Percentiles rank a stretch among this genome's conserved stretches.
These are phyloP conservation scores for Pseudorhombus dupliciocellatus DNA, from an alignment of 2,113 vertebrate species.

Conservation along the genomic window DNA sequence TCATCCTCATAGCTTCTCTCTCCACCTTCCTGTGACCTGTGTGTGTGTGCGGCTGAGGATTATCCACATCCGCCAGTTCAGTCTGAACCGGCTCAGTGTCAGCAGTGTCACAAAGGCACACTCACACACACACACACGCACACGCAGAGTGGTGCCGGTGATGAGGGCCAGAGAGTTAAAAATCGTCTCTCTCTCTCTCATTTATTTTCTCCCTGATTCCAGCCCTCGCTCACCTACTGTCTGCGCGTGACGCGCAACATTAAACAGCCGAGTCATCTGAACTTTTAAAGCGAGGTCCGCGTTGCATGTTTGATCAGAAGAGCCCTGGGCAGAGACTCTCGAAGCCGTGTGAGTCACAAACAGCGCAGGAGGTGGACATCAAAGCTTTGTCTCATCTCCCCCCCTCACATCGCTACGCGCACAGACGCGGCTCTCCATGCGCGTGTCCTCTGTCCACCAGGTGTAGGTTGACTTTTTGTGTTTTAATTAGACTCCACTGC, in stretches of 20 bases:
- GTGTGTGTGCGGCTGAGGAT: conserved; percentile 23
- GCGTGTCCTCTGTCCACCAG: conserved; percentile 35
- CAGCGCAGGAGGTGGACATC: conserved; percentile 45
- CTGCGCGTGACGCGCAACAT: conserved; percentile 15
- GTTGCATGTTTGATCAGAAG: conserved; percentile 53
- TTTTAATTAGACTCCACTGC: conserved; percentile 67
- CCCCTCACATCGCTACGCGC: conserved; percentile 6
- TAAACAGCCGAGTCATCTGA: conserved; percentile 22
- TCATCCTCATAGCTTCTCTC: conserved; percentile 10
- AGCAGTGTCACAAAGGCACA: conserved; percentile 40
- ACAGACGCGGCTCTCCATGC: conserved; percentile 7
- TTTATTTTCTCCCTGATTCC: conserved; percentile 11
- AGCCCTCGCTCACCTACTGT: conserved; percentile 8
- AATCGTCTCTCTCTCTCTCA: conserved; percentile 37
- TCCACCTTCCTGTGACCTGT: conserved; percentile 41
- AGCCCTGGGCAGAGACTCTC: conserved; percentile 53
- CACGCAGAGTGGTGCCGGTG: conserved; percentile 10
- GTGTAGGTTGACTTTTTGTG: conserved; percentile 57
- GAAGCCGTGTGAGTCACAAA: conserved; percentile 57
- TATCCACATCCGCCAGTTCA: conserved; percentile 39
- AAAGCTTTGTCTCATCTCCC: conserved; percentile 46
- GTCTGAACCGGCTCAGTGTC: conserved; percentile 33
- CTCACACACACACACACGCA: background rate
- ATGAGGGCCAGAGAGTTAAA: conserved; percentile 21
- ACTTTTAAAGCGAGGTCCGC: conserved; percentile 39